Conservation (phyloP, 2,797 vertebrate genomes). For the Ctenopoma kingsleyae region DNA sequence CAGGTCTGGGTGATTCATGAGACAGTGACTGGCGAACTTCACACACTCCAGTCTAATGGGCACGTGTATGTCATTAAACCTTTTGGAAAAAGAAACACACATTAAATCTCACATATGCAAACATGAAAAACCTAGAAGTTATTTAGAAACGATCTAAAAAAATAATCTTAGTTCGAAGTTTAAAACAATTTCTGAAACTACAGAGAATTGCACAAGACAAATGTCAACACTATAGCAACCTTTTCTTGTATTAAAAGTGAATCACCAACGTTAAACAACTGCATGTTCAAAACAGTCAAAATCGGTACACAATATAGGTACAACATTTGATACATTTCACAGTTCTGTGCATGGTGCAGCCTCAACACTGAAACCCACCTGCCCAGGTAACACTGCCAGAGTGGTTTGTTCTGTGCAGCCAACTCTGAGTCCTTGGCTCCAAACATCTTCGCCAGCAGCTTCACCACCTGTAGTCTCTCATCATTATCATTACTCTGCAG, state of each 20-base stretch:
- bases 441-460: constrained; percentile 99
- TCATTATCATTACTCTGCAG: constrained; percentile 98
- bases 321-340: too few species aligned
- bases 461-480: constrained; percentile 97
- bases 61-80: constrained; percentile 99
- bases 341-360: too few species aligned
- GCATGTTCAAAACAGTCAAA: background rate
- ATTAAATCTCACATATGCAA: background rate
- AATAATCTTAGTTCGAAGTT: too few species aligned
- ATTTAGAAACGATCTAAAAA: too few species aligned
- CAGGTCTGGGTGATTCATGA: constrained; percentile 98
- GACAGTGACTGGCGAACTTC: constrained; percentile 98
- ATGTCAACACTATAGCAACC: background rate
- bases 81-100: constrained; percentile 47
- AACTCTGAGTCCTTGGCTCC: constrained; percentile 98
- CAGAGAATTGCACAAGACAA: background rate
- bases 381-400: constrained; percentile 99
- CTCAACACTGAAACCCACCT: constrained; percentile 76
- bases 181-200: background rate
- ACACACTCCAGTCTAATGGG: constrained; percentile 98
- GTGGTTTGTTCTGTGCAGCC: constrained; percentile 97
- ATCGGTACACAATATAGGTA: too few species aligned
- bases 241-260: background rate
- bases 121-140: background rate
- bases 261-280: background rate